Evolutionary conservation across 2,888 invertebrate genomes (phyloP), one percentile per base, ranked within the genome.

Genomic region (Spisula solida): DNA sequence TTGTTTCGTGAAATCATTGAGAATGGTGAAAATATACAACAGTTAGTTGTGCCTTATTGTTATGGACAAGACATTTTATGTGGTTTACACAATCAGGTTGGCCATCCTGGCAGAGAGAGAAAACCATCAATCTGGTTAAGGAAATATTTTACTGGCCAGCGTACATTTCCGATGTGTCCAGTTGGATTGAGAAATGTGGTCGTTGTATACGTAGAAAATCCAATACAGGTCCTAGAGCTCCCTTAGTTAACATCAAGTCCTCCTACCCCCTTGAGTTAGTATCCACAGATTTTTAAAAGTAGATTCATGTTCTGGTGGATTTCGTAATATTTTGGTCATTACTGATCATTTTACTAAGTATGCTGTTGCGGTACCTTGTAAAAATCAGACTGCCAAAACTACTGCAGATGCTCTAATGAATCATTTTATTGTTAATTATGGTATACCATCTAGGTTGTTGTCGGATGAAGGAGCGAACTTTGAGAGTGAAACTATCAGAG

Each of bases 401-500:
- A 82, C 82, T 2, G 87, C 82, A 41, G 87, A 87, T 56, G 78
- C 70, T 20, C 20, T 86, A 14, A n/a, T 70, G 14, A 82, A 86
- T 47, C 47, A 81, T 81, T 86, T 80, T 55, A 82, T 82, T 82
- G 25, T 86, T 6, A 41, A 86, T 47, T 81, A 82, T 87, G 83
- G 87, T 8, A 20, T 83, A 14, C 84, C 83, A 8, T 25, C 83
- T 29, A 79, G 25, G 41, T 31, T 87, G 5, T 48, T 48, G 20
- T 60, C 79, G 0, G 87, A 87, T 47, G 83, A 87, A 29, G 83
- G 87, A 20, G n/a, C n/a, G n/a, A n/a, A n/a, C n/a, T n/a, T n/a
- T n/a, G n/a, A n/a, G n/a, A n/a, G n/a, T n/a, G n/a, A n/a, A 87
- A 82, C 25, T 87, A 82, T 66, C 82, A 87, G 78, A 47, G 47